phyloP scores from a whole-genome alignment of 2,113 vertebrate genomes.

The Sylvia atricapilla region DNA sequence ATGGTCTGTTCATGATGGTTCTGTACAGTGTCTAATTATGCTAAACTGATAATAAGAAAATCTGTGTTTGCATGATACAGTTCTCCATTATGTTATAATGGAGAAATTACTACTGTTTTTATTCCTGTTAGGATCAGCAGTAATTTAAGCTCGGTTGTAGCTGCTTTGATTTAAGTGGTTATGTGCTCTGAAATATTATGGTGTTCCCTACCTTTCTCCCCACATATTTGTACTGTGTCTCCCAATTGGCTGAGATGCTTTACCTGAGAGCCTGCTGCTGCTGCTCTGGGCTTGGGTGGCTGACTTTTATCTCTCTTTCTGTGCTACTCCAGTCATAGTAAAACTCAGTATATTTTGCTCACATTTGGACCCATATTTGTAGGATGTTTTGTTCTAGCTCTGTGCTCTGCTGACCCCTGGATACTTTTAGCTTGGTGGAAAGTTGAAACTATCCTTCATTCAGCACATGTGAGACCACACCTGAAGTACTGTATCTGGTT shows the following conservation, averaged over 20 bases:
- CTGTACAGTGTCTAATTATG: background rate
- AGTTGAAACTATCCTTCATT: background rate
- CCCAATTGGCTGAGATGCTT: background rate
- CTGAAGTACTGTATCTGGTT: background rate
- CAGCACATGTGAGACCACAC: background rate
- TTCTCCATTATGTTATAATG: background rate
- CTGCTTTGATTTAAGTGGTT: background rate
- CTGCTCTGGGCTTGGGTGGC: background rate
- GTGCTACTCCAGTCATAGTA: background rate
- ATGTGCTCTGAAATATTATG: background rate
- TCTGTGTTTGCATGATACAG: background rate
- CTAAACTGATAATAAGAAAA: background rate
- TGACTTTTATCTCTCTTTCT: background rate
- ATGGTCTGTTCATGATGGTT: background rate
- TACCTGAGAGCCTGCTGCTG: background rate
- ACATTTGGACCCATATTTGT: background rate
- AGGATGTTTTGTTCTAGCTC: background rate
- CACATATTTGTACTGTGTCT: background rate
- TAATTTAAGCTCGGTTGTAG: background rate
- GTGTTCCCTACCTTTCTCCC: background rate
- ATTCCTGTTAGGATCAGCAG: background rate
- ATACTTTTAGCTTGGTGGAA: background rate
- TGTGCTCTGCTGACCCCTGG: background rate
- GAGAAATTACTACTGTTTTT: background rate
- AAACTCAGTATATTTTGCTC: background rate